phyloP scores from a whole-genome alignment of 2,797 vertebrate genomes.

The Nothura maculosa region DNA sequence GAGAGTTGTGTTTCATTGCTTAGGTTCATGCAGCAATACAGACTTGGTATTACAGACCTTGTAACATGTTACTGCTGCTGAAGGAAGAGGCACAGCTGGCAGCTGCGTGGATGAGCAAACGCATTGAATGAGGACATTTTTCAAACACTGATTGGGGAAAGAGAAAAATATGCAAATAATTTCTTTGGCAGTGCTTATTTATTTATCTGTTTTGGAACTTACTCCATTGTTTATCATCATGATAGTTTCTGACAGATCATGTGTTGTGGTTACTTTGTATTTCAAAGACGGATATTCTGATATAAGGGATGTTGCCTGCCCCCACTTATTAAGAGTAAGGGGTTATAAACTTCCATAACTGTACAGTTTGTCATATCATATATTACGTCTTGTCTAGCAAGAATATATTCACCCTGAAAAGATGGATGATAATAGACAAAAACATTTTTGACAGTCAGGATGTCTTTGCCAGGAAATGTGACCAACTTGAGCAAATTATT shows the following conservation, averaged over 20 bases:
- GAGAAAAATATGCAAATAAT: constrained; percentile 75
- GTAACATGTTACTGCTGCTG: constrained; percentile 43
- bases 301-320: constrained; percentile 1
- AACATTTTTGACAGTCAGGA: neutral
- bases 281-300: constrained; percentile 51
- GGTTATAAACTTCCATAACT: constrained; percentile 45
- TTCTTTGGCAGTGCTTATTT: constrained; percentile 70
- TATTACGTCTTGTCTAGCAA: neutral
- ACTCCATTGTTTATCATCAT: constrained; percentile 66
- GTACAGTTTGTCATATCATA: constrained; percentile 45
- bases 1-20: neutral
- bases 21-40: constrained; percentile 33
- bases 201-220: constrained; percentile 73
- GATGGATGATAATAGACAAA: neutral
- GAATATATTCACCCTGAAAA: constrained; percentile 34
- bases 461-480: constrained; percentile 13
- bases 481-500: neutral
- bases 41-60: constrained; percentile 1
- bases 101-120: constrained; percentile 77
- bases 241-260: constrained; percentile 66
- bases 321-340: constrained; percentile 44
- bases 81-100: constrained; percentile 75
- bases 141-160: constrained; percentile 73
- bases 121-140: constrained; percentile 75
- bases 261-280: constrained; percentile 73